Conservation (phyloP, 2,797 vertebrate genomes). For the Ctenosaura bakeri region DNA sequence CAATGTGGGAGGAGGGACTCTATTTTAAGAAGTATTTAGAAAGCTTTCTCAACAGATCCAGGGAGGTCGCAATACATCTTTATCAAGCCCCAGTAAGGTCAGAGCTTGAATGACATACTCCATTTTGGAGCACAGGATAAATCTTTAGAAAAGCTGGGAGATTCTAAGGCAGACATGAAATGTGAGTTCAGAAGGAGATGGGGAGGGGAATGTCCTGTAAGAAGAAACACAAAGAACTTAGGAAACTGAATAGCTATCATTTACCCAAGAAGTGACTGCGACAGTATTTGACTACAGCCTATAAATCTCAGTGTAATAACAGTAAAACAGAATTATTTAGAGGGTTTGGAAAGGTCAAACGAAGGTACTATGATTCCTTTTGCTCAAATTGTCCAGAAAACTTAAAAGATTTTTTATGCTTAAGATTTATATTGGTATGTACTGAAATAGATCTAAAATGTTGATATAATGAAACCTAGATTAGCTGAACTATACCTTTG, state of each 20-base stretch:
- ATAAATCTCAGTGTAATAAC: slow-evolving; percentile 33
- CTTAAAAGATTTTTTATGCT: background rate
- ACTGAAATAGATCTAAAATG: background rate
- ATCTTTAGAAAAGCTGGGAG: slow-evolving; percentile 19
- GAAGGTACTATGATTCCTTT: slow-evolving; percentile 1
- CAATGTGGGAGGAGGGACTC: slow-evolving; percentile 38
- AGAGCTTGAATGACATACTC: slow-evolving; percentile 33
- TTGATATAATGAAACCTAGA: background rate
- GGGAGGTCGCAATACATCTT: slow-evolving; percentile 60
- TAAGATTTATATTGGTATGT: background rate
- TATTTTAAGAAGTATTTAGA: slow-evolving; percentile 57
- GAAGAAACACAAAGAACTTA: slow-evolving; percentile 43
- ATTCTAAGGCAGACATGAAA: slow-evolving; percentile 22
- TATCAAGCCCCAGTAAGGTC: slow-evolving; percentile 43
- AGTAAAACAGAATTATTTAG: slow-evolving; percentile 26
- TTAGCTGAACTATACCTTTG: background rate
- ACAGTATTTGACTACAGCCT: background rate
- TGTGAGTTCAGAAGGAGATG: background rate
- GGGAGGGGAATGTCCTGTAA: slow-evolving; percentile 23
- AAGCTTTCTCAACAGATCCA: slow-evolving; percentile 46
- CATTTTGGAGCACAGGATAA: slow-evolving; percentile 45
- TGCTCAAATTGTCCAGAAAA: background rate
- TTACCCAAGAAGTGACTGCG: slow-evolving; percentile 33
- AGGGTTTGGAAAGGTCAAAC: background rate
- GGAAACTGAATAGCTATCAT: slow-evolving; percentile 18